phyloP scores from a whole-genome alignment of 2,888 invertebrate species.

The Aphidoletes aphidimyza region DNA sequence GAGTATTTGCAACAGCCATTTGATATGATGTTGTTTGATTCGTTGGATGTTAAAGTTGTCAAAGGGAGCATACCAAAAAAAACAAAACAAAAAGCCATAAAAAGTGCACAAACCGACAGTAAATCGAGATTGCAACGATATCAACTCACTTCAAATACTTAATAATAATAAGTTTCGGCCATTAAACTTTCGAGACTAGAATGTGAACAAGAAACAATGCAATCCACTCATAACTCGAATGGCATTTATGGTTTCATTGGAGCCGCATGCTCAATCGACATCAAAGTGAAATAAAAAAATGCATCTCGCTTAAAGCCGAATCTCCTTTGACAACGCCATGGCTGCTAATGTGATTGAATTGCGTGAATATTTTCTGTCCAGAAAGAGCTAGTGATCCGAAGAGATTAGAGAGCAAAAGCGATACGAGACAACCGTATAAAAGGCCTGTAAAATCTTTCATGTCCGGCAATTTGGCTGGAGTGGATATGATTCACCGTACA shows the following conservation, averaged over 20 bases:
- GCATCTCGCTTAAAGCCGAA: slow-evolving; percentile 10
- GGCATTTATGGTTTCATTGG: slow-evolving; percentile 8
- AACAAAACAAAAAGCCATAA: slow-evolving; percentile 35
- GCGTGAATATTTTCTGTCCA: not conserved
- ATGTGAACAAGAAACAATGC: not conserved
- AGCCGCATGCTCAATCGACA: not conserved
- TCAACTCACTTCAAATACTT: slow-evolving; percentile 36
- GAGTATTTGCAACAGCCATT: not conserved
- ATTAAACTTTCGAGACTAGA: slow-evolving; percentile 41
- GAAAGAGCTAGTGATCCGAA: not conserved
- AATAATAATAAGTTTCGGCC: slow-evolving; percentile 54
- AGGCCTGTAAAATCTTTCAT: not conserved
- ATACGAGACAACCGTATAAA: not conserved
- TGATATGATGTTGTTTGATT: not conserved
- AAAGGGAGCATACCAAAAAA: too few relatives aligned
- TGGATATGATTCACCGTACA: slow-evolving; percentile 43
- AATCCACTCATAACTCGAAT: not conserved
- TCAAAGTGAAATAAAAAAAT: slow-evolving; percentile 37
- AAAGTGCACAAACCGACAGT: slow-evolving; percentile 17
- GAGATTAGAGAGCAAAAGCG: not conserved
- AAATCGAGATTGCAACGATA: not conserved
- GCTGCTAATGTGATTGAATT: not conserved
- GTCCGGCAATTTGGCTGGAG: slow-evolving; percentile 32
- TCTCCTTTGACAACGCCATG: too few relatives aligned
- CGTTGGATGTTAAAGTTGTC: not conserved